These are phyloP conservation scores for Propsilocerus akamusi DNA, from an alignment of 1,140 invertebrate species.

Conservation along the genomic window DNA sequence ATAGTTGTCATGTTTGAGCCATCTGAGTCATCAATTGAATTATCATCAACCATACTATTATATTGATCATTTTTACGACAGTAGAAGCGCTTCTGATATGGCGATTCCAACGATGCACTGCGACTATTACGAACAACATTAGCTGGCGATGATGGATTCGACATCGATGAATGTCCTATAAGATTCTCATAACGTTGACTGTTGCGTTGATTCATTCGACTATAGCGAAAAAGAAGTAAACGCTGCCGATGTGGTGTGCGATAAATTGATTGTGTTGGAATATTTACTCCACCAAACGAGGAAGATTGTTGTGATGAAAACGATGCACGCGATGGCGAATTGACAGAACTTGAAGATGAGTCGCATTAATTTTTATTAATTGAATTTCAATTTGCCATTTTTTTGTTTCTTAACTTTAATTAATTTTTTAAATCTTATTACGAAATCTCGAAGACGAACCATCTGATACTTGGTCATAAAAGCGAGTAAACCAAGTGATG, in stretches of 20 bases:
- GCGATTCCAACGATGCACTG: too few species aligned
- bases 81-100: too few species aligned
- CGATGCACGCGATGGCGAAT: not conserved
- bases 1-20: constrained; percentile 7
- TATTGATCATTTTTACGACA: not conserved
- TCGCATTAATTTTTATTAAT: not conserved
- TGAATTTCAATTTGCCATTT: not conserved
- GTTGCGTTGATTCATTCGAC: not conserved
- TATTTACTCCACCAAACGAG: not conserved
- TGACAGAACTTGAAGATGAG: not conserved
- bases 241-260: not conserved
- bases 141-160: too few species aligned
- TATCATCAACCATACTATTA: not conserved
- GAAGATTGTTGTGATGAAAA: not conserved
- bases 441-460: too few species aligned
- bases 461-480: too few species aligned
- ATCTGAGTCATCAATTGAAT: constrained; percentile 7
- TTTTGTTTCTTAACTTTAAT: too few species aligned
- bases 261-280: not conserved
- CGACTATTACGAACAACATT: too few species aligned
- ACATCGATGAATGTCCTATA: constrained; percentile 8
- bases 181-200: not conserved
- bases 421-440: too few species aligned
- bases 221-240: not conserved
- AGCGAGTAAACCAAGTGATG: too few species aligned